A percentile compares a stretch with the other conserved stretches of the same genome.
These are phyloP conservation scores for Drosophila subquinaria DNA, from an alignment of 2,888 invertebrate species.

Conservation along the genomic window DNA sequence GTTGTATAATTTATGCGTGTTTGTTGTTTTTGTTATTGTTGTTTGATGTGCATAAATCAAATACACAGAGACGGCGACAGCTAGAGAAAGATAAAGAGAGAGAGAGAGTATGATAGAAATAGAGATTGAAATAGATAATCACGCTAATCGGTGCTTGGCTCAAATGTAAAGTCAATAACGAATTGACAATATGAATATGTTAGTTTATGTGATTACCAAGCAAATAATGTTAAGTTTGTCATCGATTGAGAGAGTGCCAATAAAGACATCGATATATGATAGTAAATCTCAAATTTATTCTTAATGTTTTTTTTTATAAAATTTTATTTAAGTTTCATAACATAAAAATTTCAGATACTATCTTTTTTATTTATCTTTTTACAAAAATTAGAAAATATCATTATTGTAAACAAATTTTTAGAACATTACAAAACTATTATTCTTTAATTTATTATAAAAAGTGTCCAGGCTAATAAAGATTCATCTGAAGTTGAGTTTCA, in stretches of 20 bases:
- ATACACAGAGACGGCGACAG: constrained; percentile 19
- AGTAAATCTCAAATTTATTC: background rate
- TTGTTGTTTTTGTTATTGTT: constrained; percentile 41
- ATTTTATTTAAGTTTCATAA: too few relatives aligned
- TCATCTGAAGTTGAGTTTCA: too few relatives aligned
- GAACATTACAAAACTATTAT: too few relatives aligned
- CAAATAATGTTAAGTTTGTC: constrained; percentile 8
- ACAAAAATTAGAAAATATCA: too few relatives aligned
- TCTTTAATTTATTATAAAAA: too few relatives aligned
- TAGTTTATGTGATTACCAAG: constrained; percentile 27
- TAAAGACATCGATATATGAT: constrained; percentile 5
- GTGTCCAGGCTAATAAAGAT: too few relatives aligned
- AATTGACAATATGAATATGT: constrained; percentile 14
- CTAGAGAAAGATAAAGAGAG: background rate
- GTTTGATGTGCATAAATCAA: constrained; percentile 66
- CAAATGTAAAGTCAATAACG: constrained; percentile 55
- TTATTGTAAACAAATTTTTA: too few relatives aligned
- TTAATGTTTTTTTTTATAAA: too few relatives aligned
- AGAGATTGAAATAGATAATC: constrained; percentile 17
- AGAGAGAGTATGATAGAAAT: constrained; percentile 2
- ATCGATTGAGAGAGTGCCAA: constrained; percentile 13
- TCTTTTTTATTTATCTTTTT: too few relatives aligned
- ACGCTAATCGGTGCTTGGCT: constrained; percentile 26
- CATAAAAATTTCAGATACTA: too few relatives aligned
- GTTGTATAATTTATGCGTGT: constrained; percentile 55